A percentile compares a stretch with the other conserved stretches of the same genome.
phyloP scores from a whole-genome alignment of 1,140 invertebrate species.

The Doryteuthis pealeii region DNA sequence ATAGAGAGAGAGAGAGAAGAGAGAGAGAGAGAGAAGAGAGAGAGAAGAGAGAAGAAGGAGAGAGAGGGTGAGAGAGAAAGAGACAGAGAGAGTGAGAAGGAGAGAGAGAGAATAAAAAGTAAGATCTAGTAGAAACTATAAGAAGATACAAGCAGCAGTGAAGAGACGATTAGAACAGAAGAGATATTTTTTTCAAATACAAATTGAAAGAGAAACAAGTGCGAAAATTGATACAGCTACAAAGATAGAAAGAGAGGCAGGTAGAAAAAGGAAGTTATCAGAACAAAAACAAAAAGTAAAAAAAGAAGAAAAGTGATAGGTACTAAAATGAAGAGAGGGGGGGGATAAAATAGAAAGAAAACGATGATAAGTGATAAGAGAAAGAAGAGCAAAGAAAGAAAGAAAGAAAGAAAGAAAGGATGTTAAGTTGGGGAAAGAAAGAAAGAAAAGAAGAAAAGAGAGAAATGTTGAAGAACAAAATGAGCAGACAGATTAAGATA shows the following conservation, averaged over 20 bases:
- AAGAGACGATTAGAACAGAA: neutral
- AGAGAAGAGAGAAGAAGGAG: neutral
- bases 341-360: too few species aligned
- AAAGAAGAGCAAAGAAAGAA: too few species aligned
- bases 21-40: conserved; percentile 10
- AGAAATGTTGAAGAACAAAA: too few species aligned
- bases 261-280: neutral
- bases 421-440: too few species aligned
- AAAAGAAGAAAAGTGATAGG: neutral
- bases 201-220: neutral
- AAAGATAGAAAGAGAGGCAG: neutral
- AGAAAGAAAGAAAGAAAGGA: too few species aligned
- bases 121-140: conserved; percentile 10
- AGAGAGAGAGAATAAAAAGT: conserved; percentile 4
- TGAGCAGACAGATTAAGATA: too few species aligned
- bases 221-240: neutral
- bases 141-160: neutral
- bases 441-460: too few species aligned
- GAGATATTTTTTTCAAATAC: neutral
- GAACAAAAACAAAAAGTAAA: neutral
- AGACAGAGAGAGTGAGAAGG: neutral
- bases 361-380: too few species aligned
- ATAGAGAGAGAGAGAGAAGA: too few species aligned
- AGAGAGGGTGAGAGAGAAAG: too few species aligned
- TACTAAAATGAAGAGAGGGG: neutral